These are phyloP conservation scores for Rotaria macrura DNA, from an alignment of 2,888 invertebrate genomes.

Conservation along the genomic window DNA sequence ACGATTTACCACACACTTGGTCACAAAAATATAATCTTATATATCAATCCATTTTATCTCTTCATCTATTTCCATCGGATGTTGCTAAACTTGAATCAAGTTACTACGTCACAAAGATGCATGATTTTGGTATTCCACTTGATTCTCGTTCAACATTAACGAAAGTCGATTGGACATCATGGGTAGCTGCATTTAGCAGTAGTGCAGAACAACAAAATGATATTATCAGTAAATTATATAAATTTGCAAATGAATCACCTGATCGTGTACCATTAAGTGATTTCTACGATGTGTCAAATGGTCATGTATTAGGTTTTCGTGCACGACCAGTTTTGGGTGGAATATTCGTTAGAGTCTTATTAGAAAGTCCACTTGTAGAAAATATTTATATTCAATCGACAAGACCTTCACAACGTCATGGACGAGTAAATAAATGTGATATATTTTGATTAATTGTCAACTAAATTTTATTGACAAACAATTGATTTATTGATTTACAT, in stretches of 20 bases:
- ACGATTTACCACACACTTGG: slow-evolving; percentile 4
- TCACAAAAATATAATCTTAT: slow-evolving; percentile 11
- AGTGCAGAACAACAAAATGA: background rate
- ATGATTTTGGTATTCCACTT: slow-evolving; percentile 1
- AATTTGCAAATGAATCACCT: background rate
- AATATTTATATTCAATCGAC: background rate
- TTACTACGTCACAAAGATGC: background rate
- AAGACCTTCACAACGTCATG: background rate
- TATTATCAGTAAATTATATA: background rate
- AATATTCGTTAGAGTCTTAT: background rate
- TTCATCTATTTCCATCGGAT: background rate
- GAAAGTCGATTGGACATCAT: background rate
- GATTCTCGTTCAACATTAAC: background rate
- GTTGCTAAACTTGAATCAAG: background rate
- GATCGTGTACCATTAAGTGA: background rate
- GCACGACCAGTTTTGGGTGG: background rate
- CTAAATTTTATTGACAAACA: too few relatives aligned
- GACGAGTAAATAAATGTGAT: background rate
- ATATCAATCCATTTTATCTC: background rate
- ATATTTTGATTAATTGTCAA: background rate
- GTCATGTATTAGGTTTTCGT: background rate
- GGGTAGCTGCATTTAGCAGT: background rate
- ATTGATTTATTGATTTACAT: too few relatives aligned
- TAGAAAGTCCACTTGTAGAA: background rate
- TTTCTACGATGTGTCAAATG: background rate